Percentiles rank a stretch among this genome's conserved stretches.
phyloP scores from a whole-genome alignment of 2,888 invertebrate species.

The Netelia melanura region DNA sequence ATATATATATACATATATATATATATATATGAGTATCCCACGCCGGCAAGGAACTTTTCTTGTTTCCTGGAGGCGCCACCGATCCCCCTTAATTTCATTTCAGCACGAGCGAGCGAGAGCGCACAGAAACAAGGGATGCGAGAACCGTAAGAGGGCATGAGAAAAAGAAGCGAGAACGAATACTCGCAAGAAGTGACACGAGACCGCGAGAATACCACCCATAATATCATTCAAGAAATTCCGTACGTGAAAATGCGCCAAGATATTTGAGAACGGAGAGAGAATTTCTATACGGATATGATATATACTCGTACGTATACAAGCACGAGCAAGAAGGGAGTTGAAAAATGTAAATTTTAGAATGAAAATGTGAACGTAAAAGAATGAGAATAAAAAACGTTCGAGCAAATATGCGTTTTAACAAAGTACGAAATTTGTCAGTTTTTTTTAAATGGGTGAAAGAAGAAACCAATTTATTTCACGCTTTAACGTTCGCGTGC shows the following conservation, averaged over 20 bases:
- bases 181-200: slow-evolving; percentile 25
- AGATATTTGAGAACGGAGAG: slow-evolving; percentile 59
- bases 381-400: slow-evolving; percentile 6
- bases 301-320: no score
- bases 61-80: slow-evolving; percentile 78
- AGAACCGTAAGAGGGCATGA: neutral
- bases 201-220: slow-evolving; percentile 60
- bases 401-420: neutral
- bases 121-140: slow-evolving; percentile 30
- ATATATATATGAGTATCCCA: neutral
- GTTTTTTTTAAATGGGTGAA: no score
- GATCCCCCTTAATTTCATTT: slow-evolving; percentile 77
- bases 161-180: slow-evolving; percentile 5
- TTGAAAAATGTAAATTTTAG: slow-evolving; percentile 6
- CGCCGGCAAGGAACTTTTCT: slow-evolving; percentile 76
- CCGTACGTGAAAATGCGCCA: slow-evolving; percentile 54
- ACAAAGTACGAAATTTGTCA: no score
- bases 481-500: no score
- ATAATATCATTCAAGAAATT: slow-evolving; percentile 69
- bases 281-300: neutral
- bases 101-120: slow-evolving; percentile 51
- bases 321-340: no score
- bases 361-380: slow-evolving; percentile 6
- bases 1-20: slow-evolving; percentile 60
- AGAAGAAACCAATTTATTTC: no score